Percentiles rank a stretch among this genome's conserved stretches.
Conservation (phyloP, 2,797 vertebrate genomes). For the Brachyalestes nurse region DNA sequence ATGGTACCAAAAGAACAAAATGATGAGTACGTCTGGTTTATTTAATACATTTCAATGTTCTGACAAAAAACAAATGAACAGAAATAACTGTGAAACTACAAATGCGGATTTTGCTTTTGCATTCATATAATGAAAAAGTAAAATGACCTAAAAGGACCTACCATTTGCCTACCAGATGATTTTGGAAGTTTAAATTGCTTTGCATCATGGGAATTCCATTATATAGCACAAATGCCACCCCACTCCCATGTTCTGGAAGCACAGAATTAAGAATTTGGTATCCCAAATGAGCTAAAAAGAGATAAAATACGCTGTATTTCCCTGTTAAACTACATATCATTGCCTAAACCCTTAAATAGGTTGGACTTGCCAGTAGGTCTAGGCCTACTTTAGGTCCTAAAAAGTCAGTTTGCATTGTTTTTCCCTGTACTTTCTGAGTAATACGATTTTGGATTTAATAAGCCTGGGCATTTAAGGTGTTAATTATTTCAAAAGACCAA, state of each 20-base stretch:
- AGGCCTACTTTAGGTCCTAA: neutral
- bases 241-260: too few relatives aligned
- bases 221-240: too few relatives aligned
- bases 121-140: too few relatives aligned
- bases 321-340: neutral
- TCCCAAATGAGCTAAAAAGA: too few relatives aligned
- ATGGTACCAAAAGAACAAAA: neutral
- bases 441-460: neutral
- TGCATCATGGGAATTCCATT: too few relatives aligned
- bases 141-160: too few relatives aligned
- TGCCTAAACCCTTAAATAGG: neutral
- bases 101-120: too few relatives aligned
- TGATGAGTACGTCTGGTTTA: neutral
- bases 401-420: neutral
- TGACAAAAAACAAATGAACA: too few relatives aligned
- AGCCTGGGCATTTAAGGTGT: neutral
- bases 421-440: neutral
- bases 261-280: too few relatives aligned
- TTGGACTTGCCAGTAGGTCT: neutral
- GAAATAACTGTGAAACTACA: too few relatives aligned
- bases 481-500: constrained; percentile 8
- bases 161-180: too few relatives aligned
- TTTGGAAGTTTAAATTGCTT: too few relatives aligned
- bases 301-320: neutral
- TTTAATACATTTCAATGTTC: neutral